Evolutionary conservation across 2,113 vertebrate species (phyloP), one percentile per base, ranked within the genome.

Genomic region (Strigops habroptila): DNA sequence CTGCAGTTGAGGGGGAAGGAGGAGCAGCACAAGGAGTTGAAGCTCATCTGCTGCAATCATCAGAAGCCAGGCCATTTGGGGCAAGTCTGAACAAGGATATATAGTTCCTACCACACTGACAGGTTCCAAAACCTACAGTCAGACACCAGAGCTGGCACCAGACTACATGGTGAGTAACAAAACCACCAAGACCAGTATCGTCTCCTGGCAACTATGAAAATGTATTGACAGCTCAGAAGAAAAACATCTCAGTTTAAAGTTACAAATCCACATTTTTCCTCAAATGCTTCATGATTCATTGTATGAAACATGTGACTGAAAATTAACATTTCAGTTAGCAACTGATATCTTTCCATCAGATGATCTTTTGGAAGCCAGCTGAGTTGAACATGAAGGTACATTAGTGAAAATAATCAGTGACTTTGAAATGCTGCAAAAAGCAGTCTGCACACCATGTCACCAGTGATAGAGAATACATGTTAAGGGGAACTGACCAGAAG

Each of bases 151-250:
- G 41, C 51, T 94, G 65, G 37, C 82, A 79, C 27, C 55, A 63
- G n/a, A 55, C 57, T 85, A 71, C 6, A 14, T 30, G 64, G 15
- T 65, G 39, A 89, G 23, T 68, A 71, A 78, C 43, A 67, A 90
- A 93, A 75, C 67, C n/a, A 59, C 30, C 6, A 79, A 60, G 28
- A 82, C 23, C 25, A 69, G 69, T 69, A 78, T 22, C 37, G 39
- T 46, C 65, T 91, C 82, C 78, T 78, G 87, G 93, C 48, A 95
- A 68, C 79, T 65, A 55, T 10, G 18, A 91, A 90, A 82, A 82
- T 31, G 1, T 76, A 68, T 55, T 73, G 43, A 73, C 57, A 85
- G 18, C 37, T 85, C 67, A 69, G 41, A 55, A 93, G 71, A 88
- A 90, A 85, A 76, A 25, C 10, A 60, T 13, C 41, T 73, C 43